These are phyloP conservation scores for Brenthis hecate DNA, from an alignment of 2,888 invertebrate species.

Conservation along the genomic window DNA sequence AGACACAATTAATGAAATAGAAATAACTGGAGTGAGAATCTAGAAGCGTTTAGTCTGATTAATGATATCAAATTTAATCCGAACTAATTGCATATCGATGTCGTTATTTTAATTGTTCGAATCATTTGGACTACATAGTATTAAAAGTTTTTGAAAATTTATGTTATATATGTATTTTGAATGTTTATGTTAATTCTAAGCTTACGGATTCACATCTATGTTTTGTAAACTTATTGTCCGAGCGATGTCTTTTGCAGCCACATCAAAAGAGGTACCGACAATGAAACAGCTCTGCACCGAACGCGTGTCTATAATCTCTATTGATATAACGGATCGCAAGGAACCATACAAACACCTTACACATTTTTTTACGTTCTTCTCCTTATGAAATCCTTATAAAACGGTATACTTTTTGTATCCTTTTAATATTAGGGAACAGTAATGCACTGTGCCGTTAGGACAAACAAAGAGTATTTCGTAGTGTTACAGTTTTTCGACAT, in stretches of 20 bases:
- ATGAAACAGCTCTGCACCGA: constrained; percentile 58
- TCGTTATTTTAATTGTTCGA: constrained; percentile 15
- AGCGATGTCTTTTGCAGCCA: constrained; percentile 72
- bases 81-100: constrained; percentile 18
- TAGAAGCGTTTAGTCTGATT: constrained; percentile 55
- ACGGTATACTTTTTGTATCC: constrained; percentile 69
- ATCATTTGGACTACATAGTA: not conserved
- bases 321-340: constrained; percentile 76
- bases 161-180: not conserved
- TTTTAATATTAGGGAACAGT: constrained; percentile 67
- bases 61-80: constrained; percentile 50
- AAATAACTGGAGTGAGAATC: constrained; percentile 61
- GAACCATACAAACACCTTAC: constrained; percentile 75
- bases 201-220: constrained; percentile 66
- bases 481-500: constrained; percentile 78
- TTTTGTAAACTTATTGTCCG: constrained; percentile 54
- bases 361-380: constrained; percentile 58
- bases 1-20: constrained; percentile 66
- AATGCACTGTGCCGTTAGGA: constrained; percentile 68
- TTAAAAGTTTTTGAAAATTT: not conserved
- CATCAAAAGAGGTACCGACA: constrained; percentile 71
- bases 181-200: not conserved
- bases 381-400: constrained; percentile 68
- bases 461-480: constrained; percentile 61
- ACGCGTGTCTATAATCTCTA: constrained; percentile 80